Percentiles rank a stretch among this genome's conserved stretches.
These are phyloP conservation scores for Metellina segmentata DNA, from an alignment of 2,888 invertebrate species.

Conservation along the genomic window DNA sequence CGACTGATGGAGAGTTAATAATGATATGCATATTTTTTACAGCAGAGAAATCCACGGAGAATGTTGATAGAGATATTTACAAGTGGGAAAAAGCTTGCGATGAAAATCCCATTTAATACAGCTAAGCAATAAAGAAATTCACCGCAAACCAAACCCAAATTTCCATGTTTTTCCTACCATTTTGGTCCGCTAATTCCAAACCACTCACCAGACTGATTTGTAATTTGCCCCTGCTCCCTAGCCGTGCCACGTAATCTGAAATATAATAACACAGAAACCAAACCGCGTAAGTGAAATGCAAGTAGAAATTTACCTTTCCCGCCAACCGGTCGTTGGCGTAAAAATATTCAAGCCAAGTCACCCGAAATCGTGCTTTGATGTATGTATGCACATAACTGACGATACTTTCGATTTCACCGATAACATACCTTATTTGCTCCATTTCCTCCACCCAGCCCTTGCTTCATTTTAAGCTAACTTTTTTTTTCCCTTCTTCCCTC, in stretches of 20 bases:
- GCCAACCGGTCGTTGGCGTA: slow-evolving; percentile 10
- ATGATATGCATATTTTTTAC: no score
- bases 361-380: slow-evolving; percentile 60
- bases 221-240: background rate
- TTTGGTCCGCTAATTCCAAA: background rate
- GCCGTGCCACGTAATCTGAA: background rate
- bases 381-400: slow-evolving; percentile 70
- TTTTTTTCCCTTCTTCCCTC: background rate
- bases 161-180: no score
- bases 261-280: slow-evolving; percentile 18
- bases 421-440: slow-evolving; percentile 60
- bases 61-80: no score
- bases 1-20: no score
- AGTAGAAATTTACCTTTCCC: background rate
- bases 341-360: slow-evolving; percentile 47
- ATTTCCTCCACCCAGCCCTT: background rate
- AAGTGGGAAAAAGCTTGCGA: no score
- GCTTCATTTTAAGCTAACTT: slow-evolving; percentile 9
- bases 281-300: slow-evolving; percentile 29
- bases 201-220: background rate
- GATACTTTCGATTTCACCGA: slow-evolving; percentile 61
- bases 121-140: background rate
- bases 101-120: no score
- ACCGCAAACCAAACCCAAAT: background rate
- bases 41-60: no score